Percentiles rank a stretch among this genome's conserved stretches.
These are phyloP conservation scores for Cantharis nigra DNA, from an alignment of 2,888 invertebrate species.

Conservation along the genomic window DNA sequence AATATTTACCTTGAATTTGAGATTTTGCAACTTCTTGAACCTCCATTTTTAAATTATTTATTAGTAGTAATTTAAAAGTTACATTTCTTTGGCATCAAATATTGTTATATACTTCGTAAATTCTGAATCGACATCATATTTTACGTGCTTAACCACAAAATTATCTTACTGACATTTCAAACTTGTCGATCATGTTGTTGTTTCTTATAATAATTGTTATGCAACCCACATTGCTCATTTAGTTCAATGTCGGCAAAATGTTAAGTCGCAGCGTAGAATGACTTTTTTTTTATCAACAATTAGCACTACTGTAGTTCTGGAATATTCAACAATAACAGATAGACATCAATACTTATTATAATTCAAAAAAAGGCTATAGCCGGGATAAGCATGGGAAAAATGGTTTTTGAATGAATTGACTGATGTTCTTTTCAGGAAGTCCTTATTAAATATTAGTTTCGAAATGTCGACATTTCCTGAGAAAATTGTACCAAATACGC, in stretches of 20 bases:
- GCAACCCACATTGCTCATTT: background rate
- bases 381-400: too few relatives aligned
- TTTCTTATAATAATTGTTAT: background rate
- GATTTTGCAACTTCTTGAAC: slow-evolving; percentile 19
- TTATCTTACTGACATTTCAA: background rate
- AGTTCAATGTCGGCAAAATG: background rate
- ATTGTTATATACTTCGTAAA: background rate
- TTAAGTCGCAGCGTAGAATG: too few relatives aligned
- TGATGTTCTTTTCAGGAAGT: too few relatives aligned
- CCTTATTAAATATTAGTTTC: too few relatives aligned
- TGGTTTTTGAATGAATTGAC: too few relatives aligned
- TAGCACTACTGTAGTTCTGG: too few relatives aligned
- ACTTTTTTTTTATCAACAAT: too few relatives aligned
- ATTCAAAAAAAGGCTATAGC: too few relatives aligned
- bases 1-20: slow-evolving; percentile 21
- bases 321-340: too few relatives aligned
- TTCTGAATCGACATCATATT: background rate
- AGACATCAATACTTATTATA: too few relatives aligned
- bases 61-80: background rate
- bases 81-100: background rate
- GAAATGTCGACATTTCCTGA: too few relatives aligned
- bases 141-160: background rate
- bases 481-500: too few relatives aligned
- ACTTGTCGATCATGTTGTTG: background rate
- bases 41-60: slow-evolving; percentile 17